Conservation (phyloP, 1,140 invertebrate species). For the Spodoptera litura region DNA sequence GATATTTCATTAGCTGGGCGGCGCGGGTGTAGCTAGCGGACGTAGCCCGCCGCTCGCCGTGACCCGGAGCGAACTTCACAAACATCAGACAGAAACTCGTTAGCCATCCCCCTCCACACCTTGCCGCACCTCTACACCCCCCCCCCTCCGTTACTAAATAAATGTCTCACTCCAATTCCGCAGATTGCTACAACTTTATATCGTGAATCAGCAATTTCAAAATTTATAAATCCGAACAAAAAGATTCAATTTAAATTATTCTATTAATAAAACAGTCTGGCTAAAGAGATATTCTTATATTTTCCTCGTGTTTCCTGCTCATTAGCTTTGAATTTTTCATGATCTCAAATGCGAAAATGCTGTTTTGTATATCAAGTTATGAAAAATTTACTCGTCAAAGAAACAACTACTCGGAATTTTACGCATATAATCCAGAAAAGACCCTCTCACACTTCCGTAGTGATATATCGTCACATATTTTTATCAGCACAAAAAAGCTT, state of each 20-base stretch:
- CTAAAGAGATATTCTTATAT: constrained; percentile 23
- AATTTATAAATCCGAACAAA: constrained; percentile 12
- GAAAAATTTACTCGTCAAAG: background rate
- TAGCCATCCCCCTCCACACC: constrained; percentile 52
- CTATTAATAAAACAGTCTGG: constrained; percentile 1
- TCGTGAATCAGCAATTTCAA: constrained; percentile 9
- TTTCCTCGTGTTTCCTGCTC: constrained; percentile 19
- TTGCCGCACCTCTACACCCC: constrained; percentile 31
- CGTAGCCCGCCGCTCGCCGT: constrained; percentile 47
- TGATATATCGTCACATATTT: background rate
- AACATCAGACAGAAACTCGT: constrained; percentile 63
- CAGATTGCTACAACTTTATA: constrained; percentile 44
- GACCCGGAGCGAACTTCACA: constrained; percentile 59
- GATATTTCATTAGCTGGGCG: constrained; percentile 48
- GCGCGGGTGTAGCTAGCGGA: constrained; percentile 34
- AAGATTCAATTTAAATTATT: constrained; percentile 23
- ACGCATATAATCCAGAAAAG: background rate
- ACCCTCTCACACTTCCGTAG: too few relatives aligned
- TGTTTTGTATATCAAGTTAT: background rate
- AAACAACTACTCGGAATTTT: background rate
- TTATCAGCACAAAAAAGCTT: constrained; percentile 1
- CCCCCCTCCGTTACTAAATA: constrained; percentile 44
- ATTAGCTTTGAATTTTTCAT: constrained; percentile 31
- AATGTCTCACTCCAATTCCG: constrained; percentile 55
- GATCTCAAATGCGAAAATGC: background rate